A percentile compares a stretch with the other conserved stretches of the same genome.
These are phyloP conservation scores for Amphimedon queenslandica DNA, from an alignment of 37 sponge, comb jelly and placozoan genomes.

Conservation along the genomic window DNA sequence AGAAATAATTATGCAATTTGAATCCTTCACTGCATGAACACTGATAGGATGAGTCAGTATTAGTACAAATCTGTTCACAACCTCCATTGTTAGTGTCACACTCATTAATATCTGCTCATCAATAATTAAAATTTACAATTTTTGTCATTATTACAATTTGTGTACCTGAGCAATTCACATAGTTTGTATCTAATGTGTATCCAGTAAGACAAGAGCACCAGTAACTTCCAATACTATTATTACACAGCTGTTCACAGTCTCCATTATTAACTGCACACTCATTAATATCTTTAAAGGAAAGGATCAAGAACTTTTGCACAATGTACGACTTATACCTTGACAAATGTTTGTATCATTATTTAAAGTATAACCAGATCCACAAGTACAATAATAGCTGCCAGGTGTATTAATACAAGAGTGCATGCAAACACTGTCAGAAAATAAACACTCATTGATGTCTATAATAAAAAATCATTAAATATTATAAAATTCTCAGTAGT, in stretches of 20 bases:
- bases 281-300: constrained; percentile 14
- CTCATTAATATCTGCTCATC: constrained; percentile 5
- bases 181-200: neutral
- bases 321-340: too few species aligned
- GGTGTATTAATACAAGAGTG: too few species aligned
- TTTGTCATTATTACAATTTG: neutral
- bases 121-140: neutral
- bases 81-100: constrained; percentile 10
- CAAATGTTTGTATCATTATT: too few species aligned
- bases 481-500: too few species aligned
- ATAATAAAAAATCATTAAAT: too few species aligned
- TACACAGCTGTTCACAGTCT: constrained; percentile 12
- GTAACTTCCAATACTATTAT: constrained; percentile 28
- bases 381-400: constrained; percentile 21
- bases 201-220: constrained; percentile 12
- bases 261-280: constrained; percentile 20
- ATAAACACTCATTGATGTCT: too few species aligned
- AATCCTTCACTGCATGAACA: too few species aligned
- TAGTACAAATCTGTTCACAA: constrained; percentile 16
- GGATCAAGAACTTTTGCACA: too few species aligned
- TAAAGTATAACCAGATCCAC: too few species aligned
- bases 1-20: too few species aligned
- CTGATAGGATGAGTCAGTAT: too few species aligned
- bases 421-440: too few species aligned
- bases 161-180: neutral